Evolutionary conservation across 2,888 invertebrate species (phyloP), one percentile per base, ranked within the genome.

Genomic region (Amphipoea oculea): DNA sequence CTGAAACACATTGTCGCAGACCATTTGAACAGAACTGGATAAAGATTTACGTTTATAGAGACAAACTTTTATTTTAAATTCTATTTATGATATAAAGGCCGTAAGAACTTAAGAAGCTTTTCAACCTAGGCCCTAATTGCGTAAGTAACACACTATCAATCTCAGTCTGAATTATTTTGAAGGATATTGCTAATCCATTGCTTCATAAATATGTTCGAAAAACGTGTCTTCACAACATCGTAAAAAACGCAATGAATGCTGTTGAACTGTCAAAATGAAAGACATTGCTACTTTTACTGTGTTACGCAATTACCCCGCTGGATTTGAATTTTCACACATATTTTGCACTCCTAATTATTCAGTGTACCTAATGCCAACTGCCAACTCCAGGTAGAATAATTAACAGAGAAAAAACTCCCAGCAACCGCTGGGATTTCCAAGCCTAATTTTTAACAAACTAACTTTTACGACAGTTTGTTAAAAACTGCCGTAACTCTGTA

Each of bases 381-480:
- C 17, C 29, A 74, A 73, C 36, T 51, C 20, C 48, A 72, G 45
- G 20, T 76, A 77, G 75, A 76, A 79, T 79, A 79, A 85, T 77
- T 78, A 78, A 77, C 48, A 45, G 17, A 80, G 84, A 81, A 74
- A 69, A 72, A 82, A 79, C 73, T 70, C 48, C 45, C 60, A 72
- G 17, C 72, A 17, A 70, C 42, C 80, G 51, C 71, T 57, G 84
- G 71, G 68, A 70, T 70, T 69, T 42, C 66, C n/a, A 60, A 75
- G 66, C 60, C 67, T 71, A 79, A 69, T 85, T 79, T 85, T 48
- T 79, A 77, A 80, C 68, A 70, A n/a, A 17, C 68, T 4, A 81
- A 82, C 75, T 85, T 89, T 85, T 63, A 62, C 29, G 68, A 42
- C 71, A 29, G 62, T 81, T 80, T 77, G 75, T 79, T 83, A n/a